Conservation (phyloP, 2,113 vertebrate genomes). For the Plestiodon gilberti region DNA sequence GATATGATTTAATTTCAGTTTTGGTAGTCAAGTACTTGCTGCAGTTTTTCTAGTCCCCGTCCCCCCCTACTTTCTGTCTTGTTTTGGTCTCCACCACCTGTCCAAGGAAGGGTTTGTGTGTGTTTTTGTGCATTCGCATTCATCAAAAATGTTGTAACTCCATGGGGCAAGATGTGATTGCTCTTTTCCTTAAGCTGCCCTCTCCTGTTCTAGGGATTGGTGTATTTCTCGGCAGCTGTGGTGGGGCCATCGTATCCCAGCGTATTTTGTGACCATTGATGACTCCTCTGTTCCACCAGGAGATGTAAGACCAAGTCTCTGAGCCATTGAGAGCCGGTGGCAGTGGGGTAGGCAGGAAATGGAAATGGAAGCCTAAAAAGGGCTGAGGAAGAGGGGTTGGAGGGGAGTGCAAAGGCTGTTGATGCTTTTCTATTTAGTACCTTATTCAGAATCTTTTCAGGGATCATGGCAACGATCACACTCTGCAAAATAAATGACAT, state of each 20-base stretch:
- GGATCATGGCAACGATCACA: no score
- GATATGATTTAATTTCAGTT: neutral
- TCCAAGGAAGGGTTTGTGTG: neutral
- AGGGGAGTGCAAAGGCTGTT: neutral
- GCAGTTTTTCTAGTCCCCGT: neutral
- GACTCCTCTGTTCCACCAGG: slow-evolving; percentile 82
- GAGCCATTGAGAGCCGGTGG: neutral
- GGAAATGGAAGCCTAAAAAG: neutral
- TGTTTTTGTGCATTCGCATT: neutral
- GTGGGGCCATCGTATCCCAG: slow-evolving; percentile 93
- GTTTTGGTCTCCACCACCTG: neutral
- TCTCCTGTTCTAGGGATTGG: slow-evolving; percentile 73
- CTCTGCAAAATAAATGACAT: neutral
- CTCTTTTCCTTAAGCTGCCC: neutral
- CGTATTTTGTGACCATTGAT: slow-evolving; percentile 85
- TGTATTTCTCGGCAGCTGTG: slow-evolving; percentile 92
- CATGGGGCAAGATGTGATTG: neutral
- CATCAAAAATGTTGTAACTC: neutral
- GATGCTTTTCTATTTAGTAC: neutral
- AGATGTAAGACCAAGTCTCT: slow-evolving; percentile 73
- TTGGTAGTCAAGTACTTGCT: neutral
- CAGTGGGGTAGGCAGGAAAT: no score
- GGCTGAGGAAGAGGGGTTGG: neutral
- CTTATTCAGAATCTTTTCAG: neutral
- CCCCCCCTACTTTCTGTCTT: neutral